A percentile compares a stretch with the other conserved stretches of the same genome.
These are phyloP conservation scores for Coluber constrictor DNA, from an alignment of 2,797 vertebrate genomes.

Conservation along the genomic window DNA sequence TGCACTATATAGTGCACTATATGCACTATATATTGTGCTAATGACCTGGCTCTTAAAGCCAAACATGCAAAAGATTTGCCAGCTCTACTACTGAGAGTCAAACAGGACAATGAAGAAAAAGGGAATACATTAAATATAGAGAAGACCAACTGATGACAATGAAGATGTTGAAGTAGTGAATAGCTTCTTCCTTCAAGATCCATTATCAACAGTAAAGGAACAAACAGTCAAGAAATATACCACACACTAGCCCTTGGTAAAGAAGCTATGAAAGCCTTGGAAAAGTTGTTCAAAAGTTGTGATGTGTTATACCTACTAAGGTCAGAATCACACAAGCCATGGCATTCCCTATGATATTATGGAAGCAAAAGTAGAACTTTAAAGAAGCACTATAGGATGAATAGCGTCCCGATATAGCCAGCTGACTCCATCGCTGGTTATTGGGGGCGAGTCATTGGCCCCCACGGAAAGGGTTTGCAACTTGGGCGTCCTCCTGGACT, in stretches of 20 bases:
- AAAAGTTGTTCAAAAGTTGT: neutral
- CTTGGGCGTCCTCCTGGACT: too few species aligned
- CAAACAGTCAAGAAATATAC: neutral
- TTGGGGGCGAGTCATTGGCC: too few species aligned
- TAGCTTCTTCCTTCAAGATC: neutral
- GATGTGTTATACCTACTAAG: neutral
- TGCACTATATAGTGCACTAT: neutral
- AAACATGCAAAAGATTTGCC: neutral
- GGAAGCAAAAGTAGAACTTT: neutral
- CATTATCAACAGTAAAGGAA: neutral
- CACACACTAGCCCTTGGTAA: neutral
- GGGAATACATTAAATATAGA: neutral
- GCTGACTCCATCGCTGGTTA: too few species aligned
- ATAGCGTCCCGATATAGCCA: too few species aligned
- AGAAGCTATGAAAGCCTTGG: neutral
- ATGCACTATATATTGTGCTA: neutral
- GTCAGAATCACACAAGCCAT: neutral
- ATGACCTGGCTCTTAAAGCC: neutral
- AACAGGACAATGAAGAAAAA: neutral
- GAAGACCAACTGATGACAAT: neutral
- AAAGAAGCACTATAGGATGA: neutral
- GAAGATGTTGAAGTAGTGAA: neutral
- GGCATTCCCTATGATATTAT: neutral
- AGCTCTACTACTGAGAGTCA: neutral
- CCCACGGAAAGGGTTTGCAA: too few species aligned